Evolutionary conservation across 1,140 invertebrate species (phyloP).

Genomic region (Temnothorax nylanderi): DNA sequence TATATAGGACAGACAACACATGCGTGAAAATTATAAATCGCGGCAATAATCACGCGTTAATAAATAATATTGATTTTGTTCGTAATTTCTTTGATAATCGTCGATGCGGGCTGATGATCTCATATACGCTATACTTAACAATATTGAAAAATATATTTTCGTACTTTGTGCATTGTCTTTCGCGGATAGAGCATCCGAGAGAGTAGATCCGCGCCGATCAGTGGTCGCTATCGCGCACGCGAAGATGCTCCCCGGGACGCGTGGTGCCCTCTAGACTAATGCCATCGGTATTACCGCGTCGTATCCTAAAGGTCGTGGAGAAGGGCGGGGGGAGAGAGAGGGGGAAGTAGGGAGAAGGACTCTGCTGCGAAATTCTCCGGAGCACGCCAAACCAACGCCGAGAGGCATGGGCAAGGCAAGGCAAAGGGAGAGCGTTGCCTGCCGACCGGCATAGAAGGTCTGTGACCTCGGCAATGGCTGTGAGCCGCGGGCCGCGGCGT

Average conservation of each 20-base stretch:
- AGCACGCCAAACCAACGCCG: constrained; percentile 65
- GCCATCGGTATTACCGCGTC: constrained; percentile 63
- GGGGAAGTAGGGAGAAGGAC: constrained; percentile 62
- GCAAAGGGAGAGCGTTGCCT: constrained; percentile 77
- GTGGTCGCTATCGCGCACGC: not conserved
- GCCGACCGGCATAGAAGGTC: constrained; percentile 83
- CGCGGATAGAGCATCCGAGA: not conserved
- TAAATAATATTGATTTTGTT: not conserved
- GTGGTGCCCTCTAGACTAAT: constrained; percentile 49
- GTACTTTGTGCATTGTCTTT: not conserved
- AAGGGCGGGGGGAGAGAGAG: not conserved
- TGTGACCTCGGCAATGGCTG: constrained; percentile 83
- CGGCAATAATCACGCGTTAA: not conserved
- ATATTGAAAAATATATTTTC: not conserved
- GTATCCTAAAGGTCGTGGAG: constrained; percentile 71
- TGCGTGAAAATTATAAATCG: not conserved
- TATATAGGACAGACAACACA: not conserved
- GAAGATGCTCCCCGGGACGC: not conserved
- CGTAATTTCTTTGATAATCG: not conserved
- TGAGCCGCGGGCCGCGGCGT: constrained; percentile 58
- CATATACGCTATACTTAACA: no score
- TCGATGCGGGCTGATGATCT: not conserved
- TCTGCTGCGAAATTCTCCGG: constrained; percentile 49
- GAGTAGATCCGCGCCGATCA: not conserved
- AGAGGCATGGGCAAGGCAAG: constrained; percentile 68